phyloP scores from a whole-genome alignment of 2,888 invertebrate species.

The Silvanus unidentatus region DNA sequence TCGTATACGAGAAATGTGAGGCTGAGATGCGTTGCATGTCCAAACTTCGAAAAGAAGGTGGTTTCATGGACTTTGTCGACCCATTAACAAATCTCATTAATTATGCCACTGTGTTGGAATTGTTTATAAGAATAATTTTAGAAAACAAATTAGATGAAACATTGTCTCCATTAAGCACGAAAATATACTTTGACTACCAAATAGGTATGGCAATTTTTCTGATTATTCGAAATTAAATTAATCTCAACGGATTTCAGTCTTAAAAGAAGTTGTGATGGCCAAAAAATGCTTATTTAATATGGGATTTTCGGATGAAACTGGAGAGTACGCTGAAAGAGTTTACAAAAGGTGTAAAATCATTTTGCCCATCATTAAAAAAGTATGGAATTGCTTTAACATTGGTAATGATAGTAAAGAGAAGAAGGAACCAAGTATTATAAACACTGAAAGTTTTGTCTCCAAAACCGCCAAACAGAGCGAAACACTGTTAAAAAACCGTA shows the following conservation, averaged over 20 bases:
- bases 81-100: constrained; percentile 19
- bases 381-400: constrained; percentile 27
- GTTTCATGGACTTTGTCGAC: too few species aligned
- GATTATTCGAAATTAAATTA: too few species aligned
- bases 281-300: too few species aligned
- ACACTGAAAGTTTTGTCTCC: constrained; percentile 23
- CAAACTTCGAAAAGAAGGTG: not conserved
- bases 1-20: constrained; percentile 38
- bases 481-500: constrained; percentile 37
- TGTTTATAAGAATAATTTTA: constrained; percentile 21
- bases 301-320: constrained; percentile 11
- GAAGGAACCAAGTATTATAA: constrained; percentile 4
- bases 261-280: too few species aligned
- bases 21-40: constrained; percentile 17
- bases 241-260: too few species aligned
- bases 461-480: constrained; percentile 33
- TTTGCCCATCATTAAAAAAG: constrained; percentile 23
- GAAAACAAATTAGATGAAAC: constrained; percentile 17
- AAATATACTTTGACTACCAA: too few species aligned
- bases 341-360: constrained; percentile 33
- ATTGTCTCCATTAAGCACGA: too few species aligned
- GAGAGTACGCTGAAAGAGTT: constrained; percentile 18
- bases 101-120: constrained; percentile 24
- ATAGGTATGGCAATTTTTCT: too few species aligned
- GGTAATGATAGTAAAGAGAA: constrained; percentile 12